Evolutionary conservation across 2,113 vertebrate species (phyloP).

Genomic region (Seriola aureovittata): DNA sequence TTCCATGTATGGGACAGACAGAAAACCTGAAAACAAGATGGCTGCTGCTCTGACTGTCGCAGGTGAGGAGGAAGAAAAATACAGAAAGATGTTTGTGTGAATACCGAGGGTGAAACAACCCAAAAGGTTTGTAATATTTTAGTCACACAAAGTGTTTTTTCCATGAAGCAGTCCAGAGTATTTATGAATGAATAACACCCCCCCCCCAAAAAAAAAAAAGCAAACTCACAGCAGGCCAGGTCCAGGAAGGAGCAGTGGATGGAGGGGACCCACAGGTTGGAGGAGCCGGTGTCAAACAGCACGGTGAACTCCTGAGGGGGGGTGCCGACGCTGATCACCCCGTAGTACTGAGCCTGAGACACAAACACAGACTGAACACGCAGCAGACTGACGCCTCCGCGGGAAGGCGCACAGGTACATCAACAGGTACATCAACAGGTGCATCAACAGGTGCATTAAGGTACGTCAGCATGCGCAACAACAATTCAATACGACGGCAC

Average conservation of each 20-base stretch:
- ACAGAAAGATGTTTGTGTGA: too few species aligned
- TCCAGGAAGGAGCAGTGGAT: conserved; percentile 85
- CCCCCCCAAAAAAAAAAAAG: too few species aligned
- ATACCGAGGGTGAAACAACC: background rate
- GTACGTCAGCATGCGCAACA: background rate
- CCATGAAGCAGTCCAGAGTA: too few species aligned
- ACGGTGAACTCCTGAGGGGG: conserved; percentile 90
- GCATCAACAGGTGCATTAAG: too few species aligned
- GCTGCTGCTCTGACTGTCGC: too few species aligned
- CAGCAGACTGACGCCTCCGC: too few species aligned
- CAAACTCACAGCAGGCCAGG: conserved; percentile 90
- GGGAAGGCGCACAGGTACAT: too few species aligned
- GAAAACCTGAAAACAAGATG: too few species aligned
- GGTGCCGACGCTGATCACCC: conserved; percentile 87
- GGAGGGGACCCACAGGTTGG: conserved; percentile 94
- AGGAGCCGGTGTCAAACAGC: conserved; percentile 92
- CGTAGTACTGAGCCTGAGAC: conserved; percentile 89
- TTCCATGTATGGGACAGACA: too few species aligned
- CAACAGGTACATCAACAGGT: background rate
- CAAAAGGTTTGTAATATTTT: background rate
- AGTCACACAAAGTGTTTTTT: background rate
- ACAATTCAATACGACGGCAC: background rate
- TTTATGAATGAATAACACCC: background rate
- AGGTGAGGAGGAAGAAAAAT: too few species aligned
- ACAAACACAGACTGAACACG: too few species aligned